Evolutionary conservation across 2,113 vertebrate genomes (phyloP).

Genomic region (Prunella himalayana): DNA sequence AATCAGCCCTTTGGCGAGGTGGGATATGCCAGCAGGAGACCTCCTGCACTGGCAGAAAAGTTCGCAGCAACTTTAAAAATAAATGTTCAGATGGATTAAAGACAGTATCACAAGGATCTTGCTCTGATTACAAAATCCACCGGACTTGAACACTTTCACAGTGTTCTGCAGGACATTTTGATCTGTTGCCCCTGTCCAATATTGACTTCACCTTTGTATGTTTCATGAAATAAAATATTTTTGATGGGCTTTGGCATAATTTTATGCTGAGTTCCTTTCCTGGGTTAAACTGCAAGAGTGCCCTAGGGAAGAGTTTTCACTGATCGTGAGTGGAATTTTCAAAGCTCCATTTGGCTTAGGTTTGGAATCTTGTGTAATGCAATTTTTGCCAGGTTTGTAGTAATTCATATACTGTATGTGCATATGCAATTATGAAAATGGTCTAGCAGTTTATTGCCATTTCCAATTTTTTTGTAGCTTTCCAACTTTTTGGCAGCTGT

Average conservation of each 20-base stretch:
- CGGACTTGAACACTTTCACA: background rate
- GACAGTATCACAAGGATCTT: background rate
- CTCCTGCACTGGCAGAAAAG: background rate
- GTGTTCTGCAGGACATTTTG: background rate
- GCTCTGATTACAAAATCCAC: background rate
- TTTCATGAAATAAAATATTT: background rate
- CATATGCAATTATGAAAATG: background rate
- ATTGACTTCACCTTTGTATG: background rate
- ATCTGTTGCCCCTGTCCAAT: background rate
- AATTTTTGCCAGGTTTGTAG: background rate
- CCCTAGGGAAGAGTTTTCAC: background rate
- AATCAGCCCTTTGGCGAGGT: background rate
- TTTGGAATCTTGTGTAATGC: background rate
- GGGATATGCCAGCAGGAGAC: background rate
- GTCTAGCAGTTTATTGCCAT: background rate
- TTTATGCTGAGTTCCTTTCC: background rate
- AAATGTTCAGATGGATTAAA: background rate
- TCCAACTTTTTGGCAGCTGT: background rate
- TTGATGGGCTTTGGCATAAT: background rate
- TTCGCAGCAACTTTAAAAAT: background rate
- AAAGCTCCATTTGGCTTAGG: background rate
- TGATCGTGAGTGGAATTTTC: background rate
- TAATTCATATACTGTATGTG: background rate
- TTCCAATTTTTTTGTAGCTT: background rate
- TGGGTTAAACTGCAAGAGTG: background rate